Evolutionary conservation across 2,888 invertebrate species (phyloP).

Genomic region (Epicampocera succincta): DNA sequence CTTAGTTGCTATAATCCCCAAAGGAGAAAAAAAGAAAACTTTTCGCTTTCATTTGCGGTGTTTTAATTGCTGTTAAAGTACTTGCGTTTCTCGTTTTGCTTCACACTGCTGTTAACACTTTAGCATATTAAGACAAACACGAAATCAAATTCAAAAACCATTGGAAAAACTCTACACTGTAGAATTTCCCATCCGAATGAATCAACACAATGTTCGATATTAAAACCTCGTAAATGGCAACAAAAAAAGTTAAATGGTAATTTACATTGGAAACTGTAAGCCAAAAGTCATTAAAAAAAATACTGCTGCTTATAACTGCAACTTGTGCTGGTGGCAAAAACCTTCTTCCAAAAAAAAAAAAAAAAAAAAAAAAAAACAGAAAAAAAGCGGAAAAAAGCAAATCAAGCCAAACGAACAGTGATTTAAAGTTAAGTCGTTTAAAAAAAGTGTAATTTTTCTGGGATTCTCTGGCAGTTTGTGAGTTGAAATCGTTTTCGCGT

Average conservation of each 20-base stretch:
- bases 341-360: background rate
- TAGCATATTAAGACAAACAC: conserved; percentile 50
- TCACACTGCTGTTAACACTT: conserved; percentile 61
- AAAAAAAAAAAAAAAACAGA: background rate
- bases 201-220: conserved; percentile 42
- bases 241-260: conserved; percentile 42
- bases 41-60: conserved; percentile 11
- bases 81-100: conserved; percentile 49
- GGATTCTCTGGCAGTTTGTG: conserved; percentile 17
- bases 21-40: background rate
- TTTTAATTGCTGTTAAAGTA: conserved; percentile 49
- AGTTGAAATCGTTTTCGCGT: conserved; percentile 9
- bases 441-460: conserved; percentile 17
- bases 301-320: conserved; percentile 40
- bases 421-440: conserved; percentile 27
- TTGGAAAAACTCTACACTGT: conserved; percentile 34
- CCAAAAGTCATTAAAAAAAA: conserved; percentile 61
- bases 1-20: too few relatives aligned
- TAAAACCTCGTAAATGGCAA: conserved; percentile 17
- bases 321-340: conserved; percentile 17
- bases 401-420: conserved; percentile 24
- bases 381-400: background rate
- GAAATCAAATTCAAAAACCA: conserved; percentile 44
- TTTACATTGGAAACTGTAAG: conserved; percentile 66
- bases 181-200: conserved; percentile 24